Evolutionary conservation across 2,113 vertebrate genomes (phyloP).

Genomic region (Mobula hypostoma): DNA sequence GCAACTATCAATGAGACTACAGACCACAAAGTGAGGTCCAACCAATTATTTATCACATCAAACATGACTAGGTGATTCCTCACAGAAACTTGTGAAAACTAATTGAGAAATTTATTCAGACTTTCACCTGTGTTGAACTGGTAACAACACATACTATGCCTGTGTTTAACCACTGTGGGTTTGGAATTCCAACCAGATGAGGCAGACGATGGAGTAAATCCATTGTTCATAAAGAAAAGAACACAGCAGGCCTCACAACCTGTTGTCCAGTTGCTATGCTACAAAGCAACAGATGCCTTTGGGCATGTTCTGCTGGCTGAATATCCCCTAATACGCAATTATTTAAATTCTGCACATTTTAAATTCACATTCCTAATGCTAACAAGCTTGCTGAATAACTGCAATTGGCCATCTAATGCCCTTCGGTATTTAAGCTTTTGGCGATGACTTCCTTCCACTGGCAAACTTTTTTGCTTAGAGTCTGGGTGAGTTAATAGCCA

Average conservation of each 20-base stretch:
- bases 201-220: not conserved
- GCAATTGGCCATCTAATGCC: not conserved
- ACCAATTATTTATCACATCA: not conserved
- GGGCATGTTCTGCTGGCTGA: not conserved
- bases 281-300: slow-evolving; percentile 7
- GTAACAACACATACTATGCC: not conserved
- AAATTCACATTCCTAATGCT: not conserved
- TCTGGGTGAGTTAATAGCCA: not conserved
- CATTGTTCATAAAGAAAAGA: not conserved
- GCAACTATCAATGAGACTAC: not conserved
- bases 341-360: not conserved
- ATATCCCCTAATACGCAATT: not conserved
- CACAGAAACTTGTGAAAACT: not conserved
- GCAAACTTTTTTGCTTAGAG: not conserved
- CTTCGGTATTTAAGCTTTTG: not conserved
- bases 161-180: not conserved
- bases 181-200: slow-evolving; percentile 5
- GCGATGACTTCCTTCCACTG: not conserved
- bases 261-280: slow-evolving; percentile 4
- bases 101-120: too few relatives aligned
- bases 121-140: not conserved
- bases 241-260: not conserved
- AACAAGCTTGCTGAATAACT: not conserved
- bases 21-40: not conserved
- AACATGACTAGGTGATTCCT: not conserved